A percentile compares a stretch with the other conserved stretches of the same genome.
Conservation (phyloP, 2,888 invertebrate species). For the Orthosia gracilis region DNA sequence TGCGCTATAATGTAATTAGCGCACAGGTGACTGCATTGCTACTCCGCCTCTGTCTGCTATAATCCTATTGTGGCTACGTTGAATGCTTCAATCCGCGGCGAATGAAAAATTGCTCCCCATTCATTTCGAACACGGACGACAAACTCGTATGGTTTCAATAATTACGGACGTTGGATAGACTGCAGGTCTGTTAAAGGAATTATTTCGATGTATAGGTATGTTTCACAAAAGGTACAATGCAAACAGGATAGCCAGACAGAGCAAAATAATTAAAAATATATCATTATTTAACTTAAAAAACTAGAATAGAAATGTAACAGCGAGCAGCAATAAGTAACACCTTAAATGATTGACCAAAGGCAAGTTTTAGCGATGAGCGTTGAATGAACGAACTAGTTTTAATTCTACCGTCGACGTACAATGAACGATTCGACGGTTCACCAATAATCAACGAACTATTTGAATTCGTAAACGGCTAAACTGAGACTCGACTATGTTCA, state of each 20-base stretch:
- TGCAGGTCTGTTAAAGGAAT: neutral
- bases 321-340: conserved; percentile 3
- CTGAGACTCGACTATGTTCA: no score
- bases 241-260: neutral
- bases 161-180: neutral
- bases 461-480: no score
- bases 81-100: neutral
- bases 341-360: conserved; percentile 4
- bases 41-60: neutral
- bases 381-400: no score
- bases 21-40: conserved; percentile 12
- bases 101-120: neutral
- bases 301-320: neutral
- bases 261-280: neutral
- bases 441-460: no score
- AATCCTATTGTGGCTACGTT: neutral
- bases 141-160: neutral
- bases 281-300: neutral
- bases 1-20: conserved; percentile 1
- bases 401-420: no score
- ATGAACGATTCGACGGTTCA: no score
- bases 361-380: no score
- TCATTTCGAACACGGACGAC: neutral
- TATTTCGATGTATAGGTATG: neutral
- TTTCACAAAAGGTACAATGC: neutral